Evolutionary conservation across 2,797 vertebrate species (phyloP), one percentile per base, ranked within the genome.

Genomic region (Spea hammondii): DNA sequence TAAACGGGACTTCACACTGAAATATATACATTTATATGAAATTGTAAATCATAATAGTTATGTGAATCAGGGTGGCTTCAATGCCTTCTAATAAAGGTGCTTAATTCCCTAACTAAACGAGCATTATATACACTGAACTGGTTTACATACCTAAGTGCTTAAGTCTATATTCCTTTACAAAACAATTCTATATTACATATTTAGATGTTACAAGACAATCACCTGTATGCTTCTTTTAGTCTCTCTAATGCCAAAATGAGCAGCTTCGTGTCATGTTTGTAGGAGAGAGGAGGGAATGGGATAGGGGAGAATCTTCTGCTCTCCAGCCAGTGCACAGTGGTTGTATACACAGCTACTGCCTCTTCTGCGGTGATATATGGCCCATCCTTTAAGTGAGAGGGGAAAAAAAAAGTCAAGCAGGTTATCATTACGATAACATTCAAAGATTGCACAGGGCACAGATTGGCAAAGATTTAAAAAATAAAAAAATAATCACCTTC

Each of bases 221-320:
- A 99, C 98, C 98, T 99, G 90, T 99, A 99, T 13, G 98, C 97
- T 86, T 99, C 97, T 84, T 99, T 99, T 74, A 99, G 95, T 85
- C 98, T 94, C 88, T 99, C 98, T 88, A 99, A 85, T 32, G 98
- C 98, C 83, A 99, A 85, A 86, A 99, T 99, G 72, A 99, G 95
- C 85, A 99, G 88, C 75, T 99, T 99, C 87, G 98, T 99, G 88
- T 99, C 98, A 0, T 99, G 98, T 82, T 99, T 99, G 89, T 99
- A 99, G 64, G 98, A 99, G 47, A 99, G 91, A 0, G 98, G 98
- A 0, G 98, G 98, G 86, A 99, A 99, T 0, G 98, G 98, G 77
- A 99, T 99, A n/a, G 98, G 98, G 0, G 98, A 99, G 88, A 99
- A 99, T 2, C 98, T 93, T 6, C 98, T 93, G 87, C 98, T 99